A percentile compares a stretch with the other conserved stretches of the same genome.
These are phyloP conservation scores for Tetrao urogallus DNA, from an alignment of 2,113 vertebrate genomes.

Conservation along the genomic window DNA sequence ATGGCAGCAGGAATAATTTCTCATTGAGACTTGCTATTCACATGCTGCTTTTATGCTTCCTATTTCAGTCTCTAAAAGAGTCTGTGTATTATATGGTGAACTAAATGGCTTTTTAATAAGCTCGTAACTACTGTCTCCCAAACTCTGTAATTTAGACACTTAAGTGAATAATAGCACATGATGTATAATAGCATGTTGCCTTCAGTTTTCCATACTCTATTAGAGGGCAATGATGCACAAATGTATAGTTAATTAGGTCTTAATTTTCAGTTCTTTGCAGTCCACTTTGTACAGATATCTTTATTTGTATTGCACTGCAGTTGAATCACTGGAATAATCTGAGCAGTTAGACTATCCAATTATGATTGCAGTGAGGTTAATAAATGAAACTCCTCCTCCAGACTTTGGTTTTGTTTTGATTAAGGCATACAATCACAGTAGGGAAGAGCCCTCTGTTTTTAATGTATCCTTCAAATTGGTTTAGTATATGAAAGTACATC, in stretches of 20 bases:
- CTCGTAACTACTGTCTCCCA: slow-evolving; percentile 24
- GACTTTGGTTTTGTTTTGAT: neutral
- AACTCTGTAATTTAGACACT: slow-evolving; percentile 59
- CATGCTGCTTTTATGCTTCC: slow-evolving; percentile 14
- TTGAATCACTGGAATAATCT: neutral
- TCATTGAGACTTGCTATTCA: slow-evolving; percentile 34
- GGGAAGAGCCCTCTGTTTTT: neutral
- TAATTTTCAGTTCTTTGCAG: slow-evolving; percentile 50
- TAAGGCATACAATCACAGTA: neutral
- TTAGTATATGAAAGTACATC: neutral
- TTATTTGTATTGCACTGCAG: neutral
- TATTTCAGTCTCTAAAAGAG: neutral
- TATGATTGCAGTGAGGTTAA: neutral
- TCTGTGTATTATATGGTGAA: slow-evolving; percentile 40
- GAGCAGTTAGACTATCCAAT: neutral
- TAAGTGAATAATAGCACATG: slow-evolving; percentile 57
- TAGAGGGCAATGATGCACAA: slow-evolving; percentile 44
- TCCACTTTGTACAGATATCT: slow-evolving; percentile 1
- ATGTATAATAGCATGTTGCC: slow-evolving; percentile 49
- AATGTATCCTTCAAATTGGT: neutral
- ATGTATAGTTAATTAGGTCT: slow-evolving; percentile 51
- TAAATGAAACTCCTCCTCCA: neutral
- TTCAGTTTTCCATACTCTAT: slow-evolving; percentile 20
- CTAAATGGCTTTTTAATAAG: slow-evolving; percentile 55
- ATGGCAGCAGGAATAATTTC: slow-evolving; percentile 47